phyloP scores from a whole-genome alignment of 2,113 vertebrate species.

The Seriola rivoliana region DNA sequence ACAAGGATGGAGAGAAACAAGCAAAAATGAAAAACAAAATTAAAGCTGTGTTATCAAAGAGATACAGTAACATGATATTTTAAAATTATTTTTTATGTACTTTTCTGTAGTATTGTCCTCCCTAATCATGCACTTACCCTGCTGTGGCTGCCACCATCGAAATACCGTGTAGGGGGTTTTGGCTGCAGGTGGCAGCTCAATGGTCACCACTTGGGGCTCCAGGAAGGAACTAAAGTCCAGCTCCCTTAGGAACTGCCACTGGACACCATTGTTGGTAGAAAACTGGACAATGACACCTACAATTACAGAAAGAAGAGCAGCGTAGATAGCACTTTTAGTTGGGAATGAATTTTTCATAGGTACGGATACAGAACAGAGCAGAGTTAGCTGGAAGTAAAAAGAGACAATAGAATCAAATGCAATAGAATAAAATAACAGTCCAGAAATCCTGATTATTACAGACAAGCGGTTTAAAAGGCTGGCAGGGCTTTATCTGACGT shows the following conservation, averaged over 20 bases:
- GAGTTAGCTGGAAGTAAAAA: neutral
- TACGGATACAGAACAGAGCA: neutral
- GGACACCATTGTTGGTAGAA: constrained; percentile 94
- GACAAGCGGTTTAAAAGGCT: constrained; percentile 14
- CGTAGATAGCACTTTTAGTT: neutral
- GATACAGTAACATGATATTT: neutral
- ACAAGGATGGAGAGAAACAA: neutral
- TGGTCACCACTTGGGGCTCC: constrained; percentile 95
- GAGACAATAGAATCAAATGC: neutral
- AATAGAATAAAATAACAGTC: neutral
- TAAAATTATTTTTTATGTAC: neutral
- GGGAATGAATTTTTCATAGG: neutral
- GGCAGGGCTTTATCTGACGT: constrained; percentile 40
- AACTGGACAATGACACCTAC: constrained; percentile 95
- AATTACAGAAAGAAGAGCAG: constrained; percentile 7
- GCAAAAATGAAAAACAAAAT: constrained; percentile 1
- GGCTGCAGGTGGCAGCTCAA: constrained; percentile 92
- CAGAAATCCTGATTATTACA: constrained; percentile 6
- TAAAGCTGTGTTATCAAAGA: neutral
- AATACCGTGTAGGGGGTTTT: constrained; percentile 94
- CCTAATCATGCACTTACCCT: constrained; percentile 81
- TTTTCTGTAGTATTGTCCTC: neutral
- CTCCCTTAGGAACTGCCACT: constrained; percentile 94
- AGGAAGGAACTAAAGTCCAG: constrained; percentile 95
- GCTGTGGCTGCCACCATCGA: constrained; percentile 98